Evolutionary conservation across 2,888 invertebrate genomes (phyloP).

Genomic region (Eristalis tenax): DNA sequence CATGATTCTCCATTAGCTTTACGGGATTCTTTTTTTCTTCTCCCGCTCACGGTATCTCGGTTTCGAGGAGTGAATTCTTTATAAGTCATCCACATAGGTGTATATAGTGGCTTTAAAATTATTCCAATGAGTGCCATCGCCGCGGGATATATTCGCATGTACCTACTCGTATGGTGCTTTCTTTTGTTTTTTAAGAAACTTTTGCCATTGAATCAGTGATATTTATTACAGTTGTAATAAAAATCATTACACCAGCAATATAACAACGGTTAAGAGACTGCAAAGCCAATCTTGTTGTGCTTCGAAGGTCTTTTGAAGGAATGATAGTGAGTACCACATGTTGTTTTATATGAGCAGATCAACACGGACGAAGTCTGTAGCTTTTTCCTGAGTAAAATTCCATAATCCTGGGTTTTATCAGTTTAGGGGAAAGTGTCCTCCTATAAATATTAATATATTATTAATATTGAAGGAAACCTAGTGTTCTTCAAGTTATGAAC

Average conservation of each 20-base stretch:
- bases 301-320: not conserved
- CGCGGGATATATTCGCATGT: not conserved
- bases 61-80: constrained; percentile 1
- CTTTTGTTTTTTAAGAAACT: constrained; percentile 7
- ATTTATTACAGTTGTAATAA: constrained; percentile 36
- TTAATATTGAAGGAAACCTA: too few relatives aligned
- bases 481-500: too few relatives aligned
- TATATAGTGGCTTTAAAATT: constrained; percentile 3
- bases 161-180: not conserved
- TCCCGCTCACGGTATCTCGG: not conserved
- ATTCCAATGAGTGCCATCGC: constrained; percentile 4
- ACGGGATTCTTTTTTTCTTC: not conserved
- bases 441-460: too few relatives aligned
- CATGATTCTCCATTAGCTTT: constrained; percentile 2
- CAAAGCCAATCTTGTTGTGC: not conserved
- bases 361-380: too few relatives aligned
- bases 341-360: not conserved
- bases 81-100: not conserved
- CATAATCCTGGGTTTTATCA: too few relatives aligned
- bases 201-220: constrained; percentile 44
- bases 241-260: not conserved
- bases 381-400: too few relatives aligned
- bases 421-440: too few relatives aligned
- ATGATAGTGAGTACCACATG: not conserved
- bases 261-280: not conserved